These are phyloP conservation scores for Leuciscus idus DNA, from an alignment of 2,113 vertebrate genomes.

Conservation along the genomic window DNA sequence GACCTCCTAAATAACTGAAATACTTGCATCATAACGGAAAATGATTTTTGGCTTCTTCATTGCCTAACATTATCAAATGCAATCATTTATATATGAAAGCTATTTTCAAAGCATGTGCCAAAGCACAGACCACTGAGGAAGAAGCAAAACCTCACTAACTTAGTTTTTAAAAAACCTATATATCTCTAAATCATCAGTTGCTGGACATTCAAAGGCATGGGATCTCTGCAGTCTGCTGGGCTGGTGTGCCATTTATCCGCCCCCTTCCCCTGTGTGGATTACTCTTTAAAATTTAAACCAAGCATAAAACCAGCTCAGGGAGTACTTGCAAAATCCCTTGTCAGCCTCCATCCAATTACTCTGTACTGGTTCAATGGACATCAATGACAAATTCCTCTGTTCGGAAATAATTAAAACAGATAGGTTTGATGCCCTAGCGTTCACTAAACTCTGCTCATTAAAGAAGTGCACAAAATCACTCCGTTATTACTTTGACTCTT, in stretches of 20 bases:
- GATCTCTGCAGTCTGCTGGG: background rate
- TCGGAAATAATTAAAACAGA: constrained; percentile 44
- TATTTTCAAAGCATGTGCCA: background rate
- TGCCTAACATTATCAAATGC: background rate
- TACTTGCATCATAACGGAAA: background rate
- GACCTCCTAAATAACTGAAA: background rate
- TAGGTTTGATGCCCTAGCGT: constrained; percentile 29
- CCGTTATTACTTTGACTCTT: background rate
- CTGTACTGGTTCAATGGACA: constrained; percentile 37
- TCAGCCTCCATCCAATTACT: constrained; percentile 49
- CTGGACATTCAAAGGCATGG: constrained; percentile 24
- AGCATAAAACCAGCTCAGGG: constrained; percentile 51
- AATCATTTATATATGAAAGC: background rate
- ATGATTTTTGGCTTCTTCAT: background rate
- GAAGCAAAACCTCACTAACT: background rate
- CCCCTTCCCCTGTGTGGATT: constrained; percentile 20
- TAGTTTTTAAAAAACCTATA: background rate
- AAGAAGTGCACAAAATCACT: constrained; percentile 5
- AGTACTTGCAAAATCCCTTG: constrained; percentile 37
- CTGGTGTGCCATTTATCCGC: constrained; percentile 25
- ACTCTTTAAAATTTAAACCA: constrained; percentile 53
- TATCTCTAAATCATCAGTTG: background rate
- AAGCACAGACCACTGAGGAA: background rate
- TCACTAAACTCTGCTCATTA: constrained; percentile 28
- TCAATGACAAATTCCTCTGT: constrained; percentile 51